A percentile compares a stretch with the other conserved stretches of the same genome.
Conservation (phyloP, 2,113 vertebrate genomes). For the Ctenodactylus gundi region DNA sequence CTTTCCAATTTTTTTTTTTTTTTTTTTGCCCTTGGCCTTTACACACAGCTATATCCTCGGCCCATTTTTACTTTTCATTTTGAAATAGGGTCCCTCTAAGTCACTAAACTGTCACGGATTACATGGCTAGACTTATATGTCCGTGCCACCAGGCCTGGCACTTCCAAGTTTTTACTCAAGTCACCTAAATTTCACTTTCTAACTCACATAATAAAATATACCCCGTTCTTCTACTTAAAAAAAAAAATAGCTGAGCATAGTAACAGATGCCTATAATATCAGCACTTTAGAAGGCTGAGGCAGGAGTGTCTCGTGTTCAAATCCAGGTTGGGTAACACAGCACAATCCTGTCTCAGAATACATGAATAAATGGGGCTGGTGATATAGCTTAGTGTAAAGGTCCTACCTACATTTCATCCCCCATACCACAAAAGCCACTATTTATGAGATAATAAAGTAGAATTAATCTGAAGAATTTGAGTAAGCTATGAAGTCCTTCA, state of each 20-base stretch:
- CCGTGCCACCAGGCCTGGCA: no score
- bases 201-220: neutral
- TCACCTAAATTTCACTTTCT: constrained; percentile 43
- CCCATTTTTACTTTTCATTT: no score
- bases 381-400: neutral
- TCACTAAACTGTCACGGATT: no score
- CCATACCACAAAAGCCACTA: neutral
- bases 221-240: neutral
- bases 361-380: neutral
- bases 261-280: neutral
- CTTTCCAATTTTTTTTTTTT: neutral
- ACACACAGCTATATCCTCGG: no score
- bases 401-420: neutral
- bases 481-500: constrained; percentile 9
- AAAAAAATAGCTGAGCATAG: neutral
- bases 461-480: neutral
- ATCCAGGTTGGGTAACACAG: neutral
- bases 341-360: neutral
- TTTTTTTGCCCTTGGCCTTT: no score
- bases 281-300: neutral
- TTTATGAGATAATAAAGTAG: neutral
- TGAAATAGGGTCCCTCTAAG: no score
- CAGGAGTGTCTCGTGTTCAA: neutral
- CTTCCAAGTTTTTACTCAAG: constrained; percentile 5
- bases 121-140: no score